These are phyloP conservation scores for Andrena haemorrhoa DNA, from an alignment of 2,888 invertebrate species.

Conservation along the genomic window DNA sequence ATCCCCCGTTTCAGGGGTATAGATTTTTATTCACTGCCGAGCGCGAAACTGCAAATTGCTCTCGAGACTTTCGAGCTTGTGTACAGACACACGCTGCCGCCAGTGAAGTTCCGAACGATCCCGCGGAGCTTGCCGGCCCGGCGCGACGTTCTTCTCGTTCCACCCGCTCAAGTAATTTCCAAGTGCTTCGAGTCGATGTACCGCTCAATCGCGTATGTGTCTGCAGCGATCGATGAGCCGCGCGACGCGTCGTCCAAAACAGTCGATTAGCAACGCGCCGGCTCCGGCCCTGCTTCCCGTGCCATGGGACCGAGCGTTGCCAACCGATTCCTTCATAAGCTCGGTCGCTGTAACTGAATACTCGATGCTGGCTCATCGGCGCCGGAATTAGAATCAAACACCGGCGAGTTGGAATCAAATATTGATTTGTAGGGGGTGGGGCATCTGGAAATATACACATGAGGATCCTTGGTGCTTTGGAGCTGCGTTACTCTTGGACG, in stretches of 20 bases:
- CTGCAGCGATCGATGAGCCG: constrained; percentile 21
- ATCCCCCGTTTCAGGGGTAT: not conserved
- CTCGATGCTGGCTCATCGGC: constrained; percentile 21
- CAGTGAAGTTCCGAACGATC: constrained; percentile 37
- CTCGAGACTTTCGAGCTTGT: constrained; percentile 16
- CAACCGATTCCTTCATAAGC: constrained; percentile 24
- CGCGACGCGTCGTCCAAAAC: constrained; percentile 12
- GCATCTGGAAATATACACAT: too few relatives aligned
- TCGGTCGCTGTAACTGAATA: constrained; percentile 35
- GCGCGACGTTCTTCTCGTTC: constrained; percentile 47
- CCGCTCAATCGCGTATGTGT: constrained; percentile 34
- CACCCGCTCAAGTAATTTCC: constrained; percentile 53
- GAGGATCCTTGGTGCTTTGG: too few relatives aligned
- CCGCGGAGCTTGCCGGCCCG: constrained; percentile 16
- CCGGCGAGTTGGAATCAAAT: too few relatives aligned
- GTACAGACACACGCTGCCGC: not conserved
- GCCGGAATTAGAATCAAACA: not conserved
- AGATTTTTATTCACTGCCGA: constrained; percentile 10
- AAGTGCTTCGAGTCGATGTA: constrained; percentile 38
- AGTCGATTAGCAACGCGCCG: constrained; percentile 25
- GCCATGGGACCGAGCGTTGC: constrained; percentile 16
- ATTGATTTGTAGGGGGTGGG: too few relatives aligned
- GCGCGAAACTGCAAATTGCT: constrained; percentile 16
- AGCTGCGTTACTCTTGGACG: too few relatives aligned
- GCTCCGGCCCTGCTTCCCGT: not conserved